Percentiles rank a stretch among this genome's conserved stretches.
phyloP scores from a whole-genome alignment of 2,113 vertebrate genomes.

The Isurus oxyrinchus region DNA sequence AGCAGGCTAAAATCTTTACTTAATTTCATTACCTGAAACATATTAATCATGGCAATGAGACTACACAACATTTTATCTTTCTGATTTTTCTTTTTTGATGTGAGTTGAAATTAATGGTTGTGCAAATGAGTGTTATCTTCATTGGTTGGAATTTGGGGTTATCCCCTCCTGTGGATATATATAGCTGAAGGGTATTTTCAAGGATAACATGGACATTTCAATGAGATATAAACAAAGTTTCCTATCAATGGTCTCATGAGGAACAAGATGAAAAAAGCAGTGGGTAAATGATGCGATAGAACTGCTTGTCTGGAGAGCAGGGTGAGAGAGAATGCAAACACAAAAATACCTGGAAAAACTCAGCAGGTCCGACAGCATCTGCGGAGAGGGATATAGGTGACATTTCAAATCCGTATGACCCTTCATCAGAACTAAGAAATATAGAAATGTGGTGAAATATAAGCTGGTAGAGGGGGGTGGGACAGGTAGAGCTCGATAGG shows the following conservation, averaged over 20 bases:
- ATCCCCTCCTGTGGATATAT: neutral
- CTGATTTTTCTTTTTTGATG: too few relatives aligned
- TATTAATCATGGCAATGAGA: neutral
- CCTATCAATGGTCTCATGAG: neutral
- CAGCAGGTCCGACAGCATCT: too few relatives aligned
- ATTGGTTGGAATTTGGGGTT: too few relatives aligned
- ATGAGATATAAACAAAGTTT: neutral
- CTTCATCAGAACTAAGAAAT: too few relatives aligned
- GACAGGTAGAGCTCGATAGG: too few relatives aligned
- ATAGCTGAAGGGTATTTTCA: neutral
- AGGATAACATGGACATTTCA: neutral
- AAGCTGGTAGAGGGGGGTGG: too few relatives aligned
- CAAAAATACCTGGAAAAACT: too few relatives aligned
- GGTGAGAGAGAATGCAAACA: neutral
- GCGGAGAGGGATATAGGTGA: too few relatives aligned
- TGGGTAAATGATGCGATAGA: neutral
- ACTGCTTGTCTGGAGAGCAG: neutral
- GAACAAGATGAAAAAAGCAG: neutral
- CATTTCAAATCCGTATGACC: too few relatives aligned
- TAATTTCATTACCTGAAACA: neutral
- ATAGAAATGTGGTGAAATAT: too few relatives aligned
- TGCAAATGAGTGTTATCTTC: neutral
- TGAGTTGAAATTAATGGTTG: neutral
- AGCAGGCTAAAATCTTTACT: neutral
- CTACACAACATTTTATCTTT: neutral